phyloP scores from a whole-genome alignment of 2,113 vertebrate genomes.

The Heteronetta atricapilla region DNA sequence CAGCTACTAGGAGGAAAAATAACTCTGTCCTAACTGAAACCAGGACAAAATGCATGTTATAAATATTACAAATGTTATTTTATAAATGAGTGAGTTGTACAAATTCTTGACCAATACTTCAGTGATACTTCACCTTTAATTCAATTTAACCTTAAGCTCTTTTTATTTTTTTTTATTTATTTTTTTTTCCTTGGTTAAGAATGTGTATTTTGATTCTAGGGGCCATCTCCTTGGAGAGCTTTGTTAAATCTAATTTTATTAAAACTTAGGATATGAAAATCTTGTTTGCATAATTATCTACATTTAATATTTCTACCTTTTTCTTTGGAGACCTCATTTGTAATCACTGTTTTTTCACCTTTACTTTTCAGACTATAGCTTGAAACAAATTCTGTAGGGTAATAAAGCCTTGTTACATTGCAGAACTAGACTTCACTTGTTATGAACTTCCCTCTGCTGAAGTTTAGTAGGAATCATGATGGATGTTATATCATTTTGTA shows the following conservation, averaged over 20 bases:
- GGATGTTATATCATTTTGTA: background rate
- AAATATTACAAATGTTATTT: background rate
- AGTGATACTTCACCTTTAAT: slow-evolving; percentile 40
- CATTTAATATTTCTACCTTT: slow-evolving; percentile 73
- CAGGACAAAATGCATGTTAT: too few species aligned
- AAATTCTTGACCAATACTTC: background rate
- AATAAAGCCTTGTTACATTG: background rate
- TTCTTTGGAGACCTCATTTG: slow-evolving; percentile 59
- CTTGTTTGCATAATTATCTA: slow-evolving; percentile 75
- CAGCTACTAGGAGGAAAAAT: too few species aligned
- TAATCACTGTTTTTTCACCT: background rate
- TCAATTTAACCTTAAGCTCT: slow-evolving; percentile 61
- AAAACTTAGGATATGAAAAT: slow-evolving; percentile 70
- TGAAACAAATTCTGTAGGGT: background rate
- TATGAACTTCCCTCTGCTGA: background rate
- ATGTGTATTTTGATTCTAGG: slow-evolving; percentile 67
- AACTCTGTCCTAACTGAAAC: too few species aligned
- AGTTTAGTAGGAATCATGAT: background rate
- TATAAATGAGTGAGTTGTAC: background rate
- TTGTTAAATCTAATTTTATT: slow-evolving; percentile 77
- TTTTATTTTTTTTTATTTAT: slow-evolving; percentile 44
- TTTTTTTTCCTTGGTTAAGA: background rate
- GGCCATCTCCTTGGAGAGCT: slow-evolving; percentile 47
- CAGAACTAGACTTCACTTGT: background rate
- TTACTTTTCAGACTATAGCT: background rate